Percentiles rank a stretch among this genome's conserved stretches.
Conservation (phyloP, 2,113 vertebrate species). For the Lipophrys pholis region DNA sequence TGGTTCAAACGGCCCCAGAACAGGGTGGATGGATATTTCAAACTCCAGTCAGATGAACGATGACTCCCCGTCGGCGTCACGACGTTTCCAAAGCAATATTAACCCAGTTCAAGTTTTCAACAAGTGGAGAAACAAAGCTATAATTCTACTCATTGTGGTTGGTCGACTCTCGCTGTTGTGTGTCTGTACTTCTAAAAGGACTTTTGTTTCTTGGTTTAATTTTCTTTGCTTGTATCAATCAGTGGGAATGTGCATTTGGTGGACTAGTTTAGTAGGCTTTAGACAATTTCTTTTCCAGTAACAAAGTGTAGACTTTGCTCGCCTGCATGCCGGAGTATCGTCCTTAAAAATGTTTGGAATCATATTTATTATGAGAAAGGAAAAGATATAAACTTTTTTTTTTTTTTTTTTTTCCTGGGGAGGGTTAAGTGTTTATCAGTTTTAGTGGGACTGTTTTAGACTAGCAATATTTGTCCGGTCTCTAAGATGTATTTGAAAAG, state of each 20-base stretch:
- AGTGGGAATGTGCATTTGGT: conserved; percentile 97
- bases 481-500: conserved; percentile 74
- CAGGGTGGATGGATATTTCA: too few relatives aligned
- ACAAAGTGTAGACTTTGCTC: conserved; percentile 79
- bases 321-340: conserved; percentile 92
- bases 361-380: conserved; percentile 75
- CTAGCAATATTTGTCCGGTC: conserved; percentile 83
- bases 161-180: conserved; percentile 71
- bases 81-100: conserved; percentile 84
- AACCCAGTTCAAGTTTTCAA: conserved; percentile 61
- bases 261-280: conserved; percentile 86
- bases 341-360: conserved; percentile 81
- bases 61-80: conserved; percentile 62
- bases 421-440: conserved; percentile 72
- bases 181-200: conserved; percentile 65
- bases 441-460: conserved; percentile 82
- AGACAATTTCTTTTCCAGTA: conserved; percentile 62
- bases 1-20: too few relatives aligned
- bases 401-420: conserved; percentile 36
- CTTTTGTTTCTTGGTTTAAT: conserved; percentile 33
- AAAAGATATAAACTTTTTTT: conserved; percentile 63
- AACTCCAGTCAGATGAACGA: conserved; percentile 31
- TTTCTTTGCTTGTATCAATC: conserved; percentile 96
- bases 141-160: conserved; percentile 78
- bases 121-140: conserved; percentile 70